Evolutionary conservation across 2,888 invertebrate genomes (phyloP), one percentile per base, ranked within the genome.

Genomic region (Philhelius pedissequus): DNA sequence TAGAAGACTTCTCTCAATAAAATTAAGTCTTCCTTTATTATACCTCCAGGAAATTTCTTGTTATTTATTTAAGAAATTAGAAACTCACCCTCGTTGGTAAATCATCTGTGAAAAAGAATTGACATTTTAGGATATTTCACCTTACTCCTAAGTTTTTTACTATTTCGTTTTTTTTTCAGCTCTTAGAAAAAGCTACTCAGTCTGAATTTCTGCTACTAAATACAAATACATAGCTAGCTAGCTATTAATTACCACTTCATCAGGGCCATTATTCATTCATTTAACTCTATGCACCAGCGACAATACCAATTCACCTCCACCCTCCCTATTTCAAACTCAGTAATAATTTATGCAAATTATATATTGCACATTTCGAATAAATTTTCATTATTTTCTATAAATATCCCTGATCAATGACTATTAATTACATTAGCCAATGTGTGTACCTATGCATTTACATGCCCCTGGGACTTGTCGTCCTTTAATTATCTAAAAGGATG

Each of bases 351-450:
- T 25, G 50, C 56, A 60, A 71, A 76, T 81, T 70, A 71, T 60
- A 66, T 13, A 62, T 62, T 62, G 60, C 60, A 62, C 76, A 76
- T 66, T 76, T 9, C 76, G 52, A 71, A 81, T 77, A 54, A 70
- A 82, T 73, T 68, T 82, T 52, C 77, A 77, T 77, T 77, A 73
- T 68, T 77, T 66, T 77, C 71, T 73, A 73, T 66, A 71, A 60
- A 83, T 69, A 68, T 78, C 82, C 82, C 62, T 73, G 73, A 64
- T 83, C 82, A 74, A 78, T 64, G 68, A 66, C 20, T 64, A 74
- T 74, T 83, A 83, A 83, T 83, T 74, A 78, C 52, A 78, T 78
- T 74, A 77, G 68, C 30, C 22, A 32, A 32, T 30, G 45, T 45
- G 18, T 30, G 60, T 56, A 6, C 15, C 2, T 40, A 43, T 40